These are phyloP conservation scores for Pogonophryne albipinna DNA, from an alignment of 2,797 vertebrate species.

Conservation along the genomic window DNA sequence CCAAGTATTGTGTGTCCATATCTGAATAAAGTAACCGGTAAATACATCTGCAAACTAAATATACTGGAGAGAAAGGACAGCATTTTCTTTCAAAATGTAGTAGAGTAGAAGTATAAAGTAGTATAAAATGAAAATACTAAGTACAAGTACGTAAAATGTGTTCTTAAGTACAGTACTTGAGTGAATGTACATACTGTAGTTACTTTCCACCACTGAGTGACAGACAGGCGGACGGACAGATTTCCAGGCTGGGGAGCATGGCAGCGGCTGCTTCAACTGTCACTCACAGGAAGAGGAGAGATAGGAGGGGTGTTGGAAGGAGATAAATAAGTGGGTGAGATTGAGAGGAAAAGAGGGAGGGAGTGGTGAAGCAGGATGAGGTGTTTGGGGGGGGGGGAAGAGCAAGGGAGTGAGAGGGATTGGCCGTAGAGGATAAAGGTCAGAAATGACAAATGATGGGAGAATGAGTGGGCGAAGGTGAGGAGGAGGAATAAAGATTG, in stretches of 20 bases:
- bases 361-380: slow-evolving; percentile 17
- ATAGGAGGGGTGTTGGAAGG: slow-evolving; percentile 12
- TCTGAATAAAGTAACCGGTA: too few relatives aligned
- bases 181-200: too few relatives aligned
- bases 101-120: too few relatives aligned
- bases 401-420: slow-evolving; percentile 25
- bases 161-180: too few relatives aligned
- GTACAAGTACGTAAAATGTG: too few relatives aligned
- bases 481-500: slow-evolving; percentile 22
- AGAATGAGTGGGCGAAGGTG: slow-evolving; percentile 37
- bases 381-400: slow-evolving; percentile 3
- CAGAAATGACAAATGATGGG: slow-evolving; percentile 52
- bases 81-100: too few relatives aligned
- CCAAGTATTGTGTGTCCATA: too few relatives aligned
- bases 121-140: too few relatives aligned
- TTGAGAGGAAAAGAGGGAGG: slow-evolving; percentile 5
- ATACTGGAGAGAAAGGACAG: too few relatives aligned
- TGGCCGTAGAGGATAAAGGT: slow-evolving; percentile 45
- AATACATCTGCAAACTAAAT: too few relatives aligned
- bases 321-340: slow-evolving; percentile 40
- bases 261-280: slow-evolving; percentile 21
- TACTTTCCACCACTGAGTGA: too few relatives aligned
- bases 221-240: slow-evolving; percentile 30
- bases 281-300: slow-evolving; percentile 24
- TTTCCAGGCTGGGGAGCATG: slow-evolving; percentile 32